Percentiles rank a stretch among this genome's conserved stretches.
These are phyloP conservation scores for Panthera leo DNA, from an alignment of 2,113 vertebrate species.

Conservation along the genomic window DNA sequence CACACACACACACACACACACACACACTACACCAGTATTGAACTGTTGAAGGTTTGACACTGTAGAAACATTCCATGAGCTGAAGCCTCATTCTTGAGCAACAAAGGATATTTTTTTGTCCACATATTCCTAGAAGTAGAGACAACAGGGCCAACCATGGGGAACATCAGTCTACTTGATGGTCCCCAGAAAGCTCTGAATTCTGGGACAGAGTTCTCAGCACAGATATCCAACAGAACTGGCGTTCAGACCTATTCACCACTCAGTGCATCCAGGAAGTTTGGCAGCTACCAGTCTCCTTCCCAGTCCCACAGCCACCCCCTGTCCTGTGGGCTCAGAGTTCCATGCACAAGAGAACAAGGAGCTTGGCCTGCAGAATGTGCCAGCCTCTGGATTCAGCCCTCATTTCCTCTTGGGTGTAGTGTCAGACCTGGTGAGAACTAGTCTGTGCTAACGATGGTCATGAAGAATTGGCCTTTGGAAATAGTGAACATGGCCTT, in stretches of 20 bases:
- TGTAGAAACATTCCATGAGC: neutral
- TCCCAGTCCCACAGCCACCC: neutral
- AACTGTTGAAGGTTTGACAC: neutral
- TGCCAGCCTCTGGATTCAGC: too few species aligned
- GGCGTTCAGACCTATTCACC: neutral
- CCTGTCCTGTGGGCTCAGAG: neutral
- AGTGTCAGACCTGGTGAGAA: neutral
- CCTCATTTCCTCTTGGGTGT: fast-evolving
- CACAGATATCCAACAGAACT: neutral
- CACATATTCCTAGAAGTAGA: neutral
- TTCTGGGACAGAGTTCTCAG: neutral
- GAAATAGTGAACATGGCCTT: neutral
- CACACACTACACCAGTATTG: neutral
- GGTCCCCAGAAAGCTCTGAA: neutral
- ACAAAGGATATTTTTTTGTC: neutral
- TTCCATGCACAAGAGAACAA: neutral
- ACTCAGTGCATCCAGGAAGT: neutral
- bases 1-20: neutral
- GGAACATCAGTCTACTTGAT: neutral
- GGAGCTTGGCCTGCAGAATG: too few species aligned
- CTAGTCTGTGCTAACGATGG: neutral
- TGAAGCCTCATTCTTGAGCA: neutral
- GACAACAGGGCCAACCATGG: neutral
- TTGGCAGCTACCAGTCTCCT: neutral
- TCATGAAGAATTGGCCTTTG: neutral